Base-by-base conservation (phyloP, 2,113 vertebrate species). In the Centropus unirufus region DNA sequence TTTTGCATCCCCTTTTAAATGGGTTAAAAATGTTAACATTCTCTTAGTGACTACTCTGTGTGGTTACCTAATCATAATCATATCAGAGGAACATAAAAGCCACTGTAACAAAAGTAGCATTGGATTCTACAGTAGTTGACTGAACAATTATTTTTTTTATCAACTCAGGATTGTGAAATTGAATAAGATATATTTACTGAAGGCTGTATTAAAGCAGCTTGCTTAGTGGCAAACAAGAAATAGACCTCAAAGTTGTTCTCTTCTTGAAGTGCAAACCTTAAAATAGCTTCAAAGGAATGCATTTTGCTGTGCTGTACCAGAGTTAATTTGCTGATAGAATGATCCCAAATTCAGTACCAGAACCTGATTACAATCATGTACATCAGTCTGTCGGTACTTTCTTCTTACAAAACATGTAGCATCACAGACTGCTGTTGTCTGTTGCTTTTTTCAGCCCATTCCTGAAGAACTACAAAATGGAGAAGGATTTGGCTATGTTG, bases 381-480 rank as follows among this genome's bases (percentile, higher is more conserved):
- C 5, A 0, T 14, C 57, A 19, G 23, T 22, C 30, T 83, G 22
- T 9, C 21, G 13, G 62, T 40, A 27, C 57, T 27, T 47, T 6
- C 9, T 12, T 11, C 8, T 58, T 75, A 64, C 51, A 47, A 15
- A 5, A 11, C 4, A 1, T 2, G 63, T 32, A 19, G 5, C 22
- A 27, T 64, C 44, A 6, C 55, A 7, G 51, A 0, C 3, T 14
- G 3, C 12, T 61, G 17, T 52, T 9, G 3, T 29, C 42, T 64
- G 2, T 18, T 39, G 64, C 47, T 92, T 69, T 44, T 58, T 52
- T 29, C 32, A 99, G 99, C 99, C 99, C 69, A 97, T 99, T 85
- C 98, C 99, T 5, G 99, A 99, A 94, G 99, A 99, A 93, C 90
- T 99, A 62, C 99, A 99, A 96, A 99, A 99, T 1, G 99, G 99